Evolutionary conservation across 2,113 vertebrate genomes (phyloP).

Genomic region (Clarias macrocephalus): DNA sequence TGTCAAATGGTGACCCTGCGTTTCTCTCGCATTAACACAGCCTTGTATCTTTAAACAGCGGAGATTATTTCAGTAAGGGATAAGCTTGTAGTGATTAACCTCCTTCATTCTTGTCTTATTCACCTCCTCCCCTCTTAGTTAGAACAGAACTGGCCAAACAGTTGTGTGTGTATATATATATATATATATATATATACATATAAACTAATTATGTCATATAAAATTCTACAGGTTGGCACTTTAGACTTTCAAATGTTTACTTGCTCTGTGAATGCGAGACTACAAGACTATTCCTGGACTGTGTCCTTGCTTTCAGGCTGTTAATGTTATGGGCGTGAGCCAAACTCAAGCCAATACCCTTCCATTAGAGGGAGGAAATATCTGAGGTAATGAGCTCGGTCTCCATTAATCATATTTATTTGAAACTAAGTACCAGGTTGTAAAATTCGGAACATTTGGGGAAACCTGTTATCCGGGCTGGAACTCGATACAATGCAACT

Average conservation of each 20-base stretch:
- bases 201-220: neutral
- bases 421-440: neutral
- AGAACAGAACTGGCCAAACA: neutral
- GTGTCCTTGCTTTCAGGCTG: slow-evolving; percentile 10
- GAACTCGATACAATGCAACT: neutral
- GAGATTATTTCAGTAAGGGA: slow-evolving; percentile 29
- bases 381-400: slow-evolving; percentile 2
- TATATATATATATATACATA: no score
- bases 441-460: neutral
- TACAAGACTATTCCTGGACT: slow-evolving; percentile 10
- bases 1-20: neutral
- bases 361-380: slow-evolving; percentile 18
- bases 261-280: neutral
- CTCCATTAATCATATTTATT: slow-evolving; percentile 13
- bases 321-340: neutral
- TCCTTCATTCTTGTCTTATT: neutral
- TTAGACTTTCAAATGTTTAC: neutral
- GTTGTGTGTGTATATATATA: neutral
- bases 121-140: neutral
- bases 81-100: slow-evolving; percentile 26
- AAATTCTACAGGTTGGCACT: neutral
- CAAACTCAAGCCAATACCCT: slow-evolving; percentile 14
- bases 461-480: neutral
- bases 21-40: slow-evolving; percentile 25
- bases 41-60: slow-evolving; percentile 35